These are phyloP conservation scores for Argynnis bischoffii DNA, from an alignment of 2,888 invertebrate species.

Conservation along the genomic window DNA sequence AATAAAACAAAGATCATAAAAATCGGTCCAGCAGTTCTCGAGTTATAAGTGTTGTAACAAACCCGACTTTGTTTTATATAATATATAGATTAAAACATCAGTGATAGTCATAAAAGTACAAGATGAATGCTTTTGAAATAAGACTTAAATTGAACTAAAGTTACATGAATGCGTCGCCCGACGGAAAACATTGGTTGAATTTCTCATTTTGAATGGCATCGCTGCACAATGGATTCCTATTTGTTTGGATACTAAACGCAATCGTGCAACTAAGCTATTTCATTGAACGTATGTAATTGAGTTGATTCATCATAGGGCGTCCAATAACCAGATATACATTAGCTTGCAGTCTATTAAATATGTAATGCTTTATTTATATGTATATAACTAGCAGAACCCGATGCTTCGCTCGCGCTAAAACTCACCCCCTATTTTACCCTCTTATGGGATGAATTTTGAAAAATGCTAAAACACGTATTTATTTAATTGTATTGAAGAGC, in stretches of 20 bases:
- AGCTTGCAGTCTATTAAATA: neutral
- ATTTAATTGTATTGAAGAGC: too few relatives aligned
- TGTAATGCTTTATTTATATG: neutral
- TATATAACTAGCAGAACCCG: too few relatives aligned
- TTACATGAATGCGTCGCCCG: neutral
- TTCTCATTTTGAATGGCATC: constrained; percentile 8
- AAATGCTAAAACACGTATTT: too few relatives aligned
- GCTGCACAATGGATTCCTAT: constrained; percentile 5
- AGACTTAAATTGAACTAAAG: constrained; percentile 2
- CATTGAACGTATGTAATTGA: constrained; percentile 10
- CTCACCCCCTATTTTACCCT: too few relatives aligned
- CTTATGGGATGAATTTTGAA: too few relatives aligned
- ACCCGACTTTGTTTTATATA: too few relatives aligned
- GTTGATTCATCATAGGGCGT: neutral
- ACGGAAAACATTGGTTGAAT: constrained; percentile 2
- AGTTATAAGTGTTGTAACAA: too few relatives aligned
- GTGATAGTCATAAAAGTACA: neutral
- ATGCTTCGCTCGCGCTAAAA: too few relatives aligned
- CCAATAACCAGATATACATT: constrained; percentile 3
- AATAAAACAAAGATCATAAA: too few relatives aligned
- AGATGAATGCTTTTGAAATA: constrained; percentile 3
- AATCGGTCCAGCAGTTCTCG: too few relatives aligned
- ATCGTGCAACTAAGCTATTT: constrained; percentile 13
- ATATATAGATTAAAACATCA: too few relatives aligned
- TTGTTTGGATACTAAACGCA: constrained; percentile 13